Base-by-base conservation (phyloP, 2,797 vertebrate genomes). In the Psittacula derbiana region DNA sequence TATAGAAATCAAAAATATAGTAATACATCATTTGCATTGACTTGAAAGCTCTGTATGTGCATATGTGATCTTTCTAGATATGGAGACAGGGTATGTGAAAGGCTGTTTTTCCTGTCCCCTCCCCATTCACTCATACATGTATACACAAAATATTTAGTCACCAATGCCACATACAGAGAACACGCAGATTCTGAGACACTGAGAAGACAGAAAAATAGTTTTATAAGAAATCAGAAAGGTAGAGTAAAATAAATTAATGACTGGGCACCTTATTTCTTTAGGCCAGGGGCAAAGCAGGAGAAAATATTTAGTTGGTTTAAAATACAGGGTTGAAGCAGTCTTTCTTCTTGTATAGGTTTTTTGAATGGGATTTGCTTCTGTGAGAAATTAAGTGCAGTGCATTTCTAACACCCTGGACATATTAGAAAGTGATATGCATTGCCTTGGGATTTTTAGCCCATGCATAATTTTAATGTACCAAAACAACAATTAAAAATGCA, bases 331-430 rank as follows among this genome's bases (percentile, higher is more conserved):
- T 6, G 7, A 82, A 95, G 65, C 79, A 92, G 70, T 30, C 58
- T 92, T 81, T 43, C 57, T 87, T 96, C 75, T 88, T 92, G 74
- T 53, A 65, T 76, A 90, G 84, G 80, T 69, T 72, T 92, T 91
- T 80, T 94, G 95, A 94, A 97, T 91, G 58, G 80, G 91, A 96
- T 97, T 96, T 96, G 46, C 82, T 81, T 95, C 82, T 86, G 74
- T 94, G 90, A 95, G 94, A 97, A 92, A 96, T 94, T 80, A 97
- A 95, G 91, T 94, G 69, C 46, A 86, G 90, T 94, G 71, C 92
- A 86, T 95, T 95, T 90, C 80, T 93, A 96, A 94, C 88, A 94
- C 46, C 75, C 31, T 0, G 90, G 94, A 96, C 86, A 75, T 80
- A 96, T 79, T 90, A 94, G 70, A 94, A 95, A 95, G 44, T 64